These are phyloP conservation scores for Caretta caretta DNA, from an alignment of 2,113 vertebrate genomes.

Conservation along the genomic window DNA sequence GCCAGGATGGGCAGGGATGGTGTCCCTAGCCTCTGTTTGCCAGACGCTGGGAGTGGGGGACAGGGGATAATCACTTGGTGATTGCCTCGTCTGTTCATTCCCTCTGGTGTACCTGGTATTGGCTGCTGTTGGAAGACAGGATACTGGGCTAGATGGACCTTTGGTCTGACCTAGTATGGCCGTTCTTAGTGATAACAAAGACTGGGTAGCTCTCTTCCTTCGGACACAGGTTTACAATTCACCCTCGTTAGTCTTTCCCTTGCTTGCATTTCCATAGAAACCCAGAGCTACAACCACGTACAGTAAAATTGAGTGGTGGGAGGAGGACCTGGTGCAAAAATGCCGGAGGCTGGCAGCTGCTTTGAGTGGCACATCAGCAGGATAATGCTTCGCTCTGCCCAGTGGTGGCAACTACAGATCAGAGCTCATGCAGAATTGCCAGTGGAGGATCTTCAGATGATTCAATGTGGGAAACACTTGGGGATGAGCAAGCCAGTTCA, in stretches of 20 bases:
- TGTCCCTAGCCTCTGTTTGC: no score
- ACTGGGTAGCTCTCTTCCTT: not conserved
- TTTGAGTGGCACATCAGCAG: accelerated
- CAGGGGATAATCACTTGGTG: no score
- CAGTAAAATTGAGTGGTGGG: not conserved
- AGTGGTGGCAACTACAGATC: no score
- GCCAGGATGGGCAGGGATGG: no score
- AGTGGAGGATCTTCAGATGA: not conserved
- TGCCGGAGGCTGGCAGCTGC: not conserved
- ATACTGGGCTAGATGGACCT: no score
- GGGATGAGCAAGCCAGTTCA: not conserved
- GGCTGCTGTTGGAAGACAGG: no score
- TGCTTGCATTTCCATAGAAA: not conserved
- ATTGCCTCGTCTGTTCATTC: no score
- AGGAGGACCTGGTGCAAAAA: not conserved
- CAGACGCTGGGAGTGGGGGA: no score
- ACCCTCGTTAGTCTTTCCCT: not conserved
- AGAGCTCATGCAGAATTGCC: accelerated
- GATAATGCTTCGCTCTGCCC: not conserved
- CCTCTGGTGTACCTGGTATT: no score
- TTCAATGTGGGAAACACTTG: accelerated
- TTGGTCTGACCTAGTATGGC: no score
- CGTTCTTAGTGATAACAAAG: not conserved
- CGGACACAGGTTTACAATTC: not conserved
- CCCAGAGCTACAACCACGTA: not conserved